Base-by-base conservation (phyloP, 2,113 vertebrate species). In the Thalassarche chlororhynchos region DNA sequence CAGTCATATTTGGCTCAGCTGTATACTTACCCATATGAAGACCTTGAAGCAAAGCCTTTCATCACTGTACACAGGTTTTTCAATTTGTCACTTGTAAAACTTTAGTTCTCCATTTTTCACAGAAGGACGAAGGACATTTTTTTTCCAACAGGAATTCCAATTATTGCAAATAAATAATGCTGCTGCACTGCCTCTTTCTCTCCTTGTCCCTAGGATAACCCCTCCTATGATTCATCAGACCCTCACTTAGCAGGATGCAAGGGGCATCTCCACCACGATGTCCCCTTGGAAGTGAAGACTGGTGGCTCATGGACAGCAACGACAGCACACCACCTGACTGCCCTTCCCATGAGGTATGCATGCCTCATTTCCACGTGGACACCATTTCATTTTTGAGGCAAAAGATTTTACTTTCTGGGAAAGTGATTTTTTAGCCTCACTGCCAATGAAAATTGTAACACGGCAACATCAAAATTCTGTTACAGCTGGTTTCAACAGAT, bases 1-100 rank as follows among this genome's bases (percentile, higher is more conserved):
- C 57, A 31, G 21, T 79, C 29, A 44, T 61, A 46, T 17, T 49
- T 9, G 31, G 28, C 13, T 94, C 40, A 79, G 57, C 28, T 85
- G 2, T 74, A 23, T 42, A 8, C 19, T 91, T 79, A 85, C 52
- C 12, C 49, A 17, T 13, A 40, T 18, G 29, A 79, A 87, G n/a
- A 85, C 34, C 74, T 82, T 85, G 93, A 93, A 91, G 75, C 49
- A 87, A 93, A 91, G 36, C 8, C 24, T 93, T 95, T 60, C 61
- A 57, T 89, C 44, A 32, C 38, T 23, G 5, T 34, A 65, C 14
- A 19, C 12, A 60, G 69, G 13, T 65, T 79, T 91, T 85, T 68
- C 40, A 25, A 2, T 49, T 61, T 87, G 44, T 44, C 42, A 61
- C 44, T 65, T 79, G 49, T 34, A 87, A 69, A 85, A 65, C 7